Conservation (phyloP, 2,113 vertebrate genomes). For the Leucopsar rothschildi region DNA sequence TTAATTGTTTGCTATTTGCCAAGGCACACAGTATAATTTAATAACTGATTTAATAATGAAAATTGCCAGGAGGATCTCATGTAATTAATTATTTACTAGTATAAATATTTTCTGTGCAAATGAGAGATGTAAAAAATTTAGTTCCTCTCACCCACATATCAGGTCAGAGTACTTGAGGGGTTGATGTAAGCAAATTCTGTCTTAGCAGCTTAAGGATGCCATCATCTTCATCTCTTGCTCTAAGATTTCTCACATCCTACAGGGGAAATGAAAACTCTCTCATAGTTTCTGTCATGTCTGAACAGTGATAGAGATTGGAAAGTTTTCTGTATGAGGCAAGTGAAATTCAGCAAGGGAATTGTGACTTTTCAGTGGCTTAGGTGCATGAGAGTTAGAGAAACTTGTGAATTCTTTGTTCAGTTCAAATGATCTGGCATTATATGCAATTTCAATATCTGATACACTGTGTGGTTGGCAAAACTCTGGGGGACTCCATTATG, state of each 20-base stretch:
- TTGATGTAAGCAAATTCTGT: not conserved
- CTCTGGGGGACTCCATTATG: not conserved
- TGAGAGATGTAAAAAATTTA: not conserved
- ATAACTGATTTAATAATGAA: slow-evolving; percentile 13
- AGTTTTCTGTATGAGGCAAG: not conserved
- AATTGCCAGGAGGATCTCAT: not conserved
- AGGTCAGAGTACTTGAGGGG: not conserved
- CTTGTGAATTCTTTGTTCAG: not conserved
- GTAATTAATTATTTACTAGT: slow-evolving; percentile 4
- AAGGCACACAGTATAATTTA: not conserved
- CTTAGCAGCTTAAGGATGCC: not conserved
- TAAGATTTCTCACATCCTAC: not conserved
- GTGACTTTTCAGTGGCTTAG: not conserved
- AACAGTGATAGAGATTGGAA: not conserved
- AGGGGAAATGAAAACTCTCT: not conserved
- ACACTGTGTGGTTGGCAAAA: not conserved
- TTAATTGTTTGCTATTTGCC: not conserved
- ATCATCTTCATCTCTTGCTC: not conserved
- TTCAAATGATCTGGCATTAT: not conserved
- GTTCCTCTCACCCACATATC: not conserved
- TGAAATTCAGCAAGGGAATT: not conserved
- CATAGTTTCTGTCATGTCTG: not conserved
- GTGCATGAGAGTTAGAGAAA: not conserved
- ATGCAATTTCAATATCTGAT: not conserved
- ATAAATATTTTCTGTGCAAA: not conserved